phyloP scores from a whole-genome alignment of 2,797 vertebrate species.

The Galaxias olidus region DNA sequence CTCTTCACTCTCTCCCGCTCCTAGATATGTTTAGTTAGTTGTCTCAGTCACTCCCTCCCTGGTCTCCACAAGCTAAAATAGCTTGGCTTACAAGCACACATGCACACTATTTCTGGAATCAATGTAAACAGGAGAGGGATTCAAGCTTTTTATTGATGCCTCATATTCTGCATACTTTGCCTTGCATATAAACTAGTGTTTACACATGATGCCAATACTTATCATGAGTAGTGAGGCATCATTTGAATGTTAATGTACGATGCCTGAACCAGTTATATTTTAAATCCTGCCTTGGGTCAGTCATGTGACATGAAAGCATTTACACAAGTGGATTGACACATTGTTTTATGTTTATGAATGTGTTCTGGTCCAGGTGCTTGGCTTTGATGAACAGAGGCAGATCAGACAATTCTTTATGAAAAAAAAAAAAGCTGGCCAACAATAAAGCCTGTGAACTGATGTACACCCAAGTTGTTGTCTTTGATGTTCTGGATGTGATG shows the following conservation, averaged over 20 bases:
- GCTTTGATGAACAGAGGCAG: neutral
- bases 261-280: conserved; percentile 2
- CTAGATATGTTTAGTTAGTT: conserved; percentile 5
- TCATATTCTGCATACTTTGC: neutral
- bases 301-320: neutral
- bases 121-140: conserved; percentile 6
- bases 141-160: conserved; percentile 4
- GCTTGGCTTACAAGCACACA: conserved; percentile 6
- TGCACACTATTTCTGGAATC: neutral
- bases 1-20: neutral
- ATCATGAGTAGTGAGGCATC: neutral
- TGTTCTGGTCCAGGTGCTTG: neutral
- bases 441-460: neutral
- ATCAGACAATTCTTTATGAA: neutral
- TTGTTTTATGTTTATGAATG: conserved; percentile 2
- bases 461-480: neutral
- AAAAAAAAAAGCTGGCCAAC: neutral
- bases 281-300: neutral
- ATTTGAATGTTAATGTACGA: neutral
- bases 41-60: neutral
- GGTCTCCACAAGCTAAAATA: conserved; percentile 17
- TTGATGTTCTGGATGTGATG: neutral
- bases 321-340: conserved; percentile 10
- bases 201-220: conserved; percentile 5
- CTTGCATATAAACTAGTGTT: neutral